phyloP scores from a whole-genome alignment of 1,140 invertebrate species.

The Trypoxylus dichotomus region DNA sequence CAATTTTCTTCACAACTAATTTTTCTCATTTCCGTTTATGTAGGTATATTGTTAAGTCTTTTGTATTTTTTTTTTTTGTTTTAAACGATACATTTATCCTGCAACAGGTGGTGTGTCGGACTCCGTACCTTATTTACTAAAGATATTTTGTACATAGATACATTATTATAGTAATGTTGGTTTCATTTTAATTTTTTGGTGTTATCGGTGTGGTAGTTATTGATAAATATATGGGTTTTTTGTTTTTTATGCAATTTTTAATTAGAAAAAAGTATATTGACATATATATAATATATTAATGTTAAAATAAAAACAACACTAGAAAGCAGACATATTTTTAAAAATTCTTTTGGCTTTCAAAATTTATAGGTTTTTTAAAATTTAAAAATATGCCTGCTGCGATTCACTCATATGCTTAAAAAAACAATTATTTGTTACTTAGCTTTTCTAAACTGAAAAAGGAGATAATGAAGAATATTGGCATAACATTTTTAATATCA shows the following conservation, averaged over 20 bases:
- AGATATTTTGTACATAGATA: conserved; percentile 14
- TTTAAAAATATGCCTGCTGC: neutral
- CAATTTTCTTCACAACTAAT: too few relatives aligned
- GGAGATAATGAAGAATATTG: too few relatives aligned
- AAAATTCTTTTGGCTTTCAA: neutral
- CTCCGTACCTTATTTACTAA: conserved; percentile 12
- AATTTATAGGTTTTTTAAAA: neutral
- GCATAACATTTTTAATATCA: too few relatives aligned
- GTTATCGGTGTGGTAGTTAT: conserved; percentile 42
- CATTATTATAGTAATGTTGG: conserved; percentile 5
- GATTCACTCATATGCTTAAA: neutral
- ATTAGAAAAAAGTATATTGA: conserved; percentile 40
- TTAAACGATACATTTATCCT: conserved; percentile 48
- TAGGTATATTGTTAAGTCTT: neutral
- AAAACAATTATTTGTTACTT: too few relatives aligned
- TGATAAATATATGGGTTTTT: conserved; percentile 35
- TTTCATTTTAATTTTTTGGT: conserved; percentile 34
- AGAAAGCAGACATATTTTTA: neutral
- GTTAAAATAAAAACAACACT: neutral
- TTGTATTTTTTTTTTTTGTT: conserved; percentile 40
- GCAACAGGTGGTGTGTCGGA: conserved; percentile 31
- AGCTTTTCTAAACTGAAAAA: neutral
- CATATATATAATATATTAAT: conserved; percentile 38
- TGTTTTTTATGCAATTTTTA: conserved; percentile 29
- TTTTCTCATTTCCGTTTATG: neutral